Conservation (phyloP, 2,113 vertebrate species). For the Clinocottus analis region DNA sequence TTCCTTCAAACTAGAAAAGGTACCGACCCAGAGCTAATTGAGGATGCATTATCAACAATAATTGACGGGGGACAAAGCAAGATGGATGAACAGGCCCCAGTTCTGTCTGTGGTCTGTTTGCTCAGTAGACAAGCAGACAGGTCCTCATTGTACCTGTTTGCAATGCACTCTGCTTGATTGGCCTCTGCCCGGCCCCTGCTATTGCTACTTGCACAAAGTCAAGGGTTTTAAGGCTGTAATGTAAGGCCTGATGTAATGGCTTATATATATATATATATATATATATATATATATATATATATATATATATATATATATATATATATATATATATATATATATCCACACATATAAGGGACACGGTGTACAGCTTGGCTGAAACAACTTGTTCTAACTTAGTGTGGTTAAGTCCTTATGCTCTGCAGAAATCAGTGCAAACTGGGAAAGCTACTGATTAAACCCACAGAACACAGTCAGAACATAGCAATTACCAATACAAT, state of each 20-base stretch:
- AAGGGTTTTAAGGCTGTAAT: background rate
- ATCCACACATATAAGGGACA: background rate
- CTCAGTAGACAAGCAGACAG: slow-evolving; percentile 53
- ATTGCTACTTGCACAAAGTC: slow-evolving; percentile 22
- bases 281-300: too few species aligned
- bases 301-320: too few species aligned
- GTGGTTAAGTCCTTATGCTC: slow-evolving; percentile 21
- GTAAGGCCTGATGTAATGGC: too few species aligned
- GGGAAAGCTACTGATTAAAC: slow-evolving; percentile 34
- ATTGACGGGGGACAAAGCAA: slow-evolving; percentile 36
- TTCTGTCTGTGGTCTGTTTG: slow-evolving; percentile 51
- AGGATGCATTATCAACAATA: slow-evolving; percentile 59
- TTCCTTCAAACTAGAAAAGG: slow-evolving; percentile 22
- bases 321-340: too few species aligned
- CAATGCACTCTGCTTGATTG: slow-evolving; percentile 49
- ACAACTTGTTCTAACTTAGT: slow-evolving; percentile 22
- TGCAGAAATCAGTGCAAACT: slow-evolving; percentile 22
- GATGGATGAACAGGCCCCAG: slow-evolving; percentile 33
- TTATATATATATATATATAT: too few species aligned
- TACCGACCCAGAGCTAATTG: slow-evolving; percentile 5
- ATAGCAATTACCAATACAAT: slow-evolving; percentile 57
- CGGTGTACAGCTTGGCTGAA: slow-evolving; percentile 5
- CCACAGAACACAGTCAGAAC: slow-evolving; percentile 17
- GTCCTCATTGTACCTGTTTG: slow-evolving; percentile 52
- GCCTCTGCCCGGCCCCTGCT: slow-evolving; percentile 21